Conservation (phyloP, 2,797 vertebrate genomes). For the Gouania willdenowi region DNA sequence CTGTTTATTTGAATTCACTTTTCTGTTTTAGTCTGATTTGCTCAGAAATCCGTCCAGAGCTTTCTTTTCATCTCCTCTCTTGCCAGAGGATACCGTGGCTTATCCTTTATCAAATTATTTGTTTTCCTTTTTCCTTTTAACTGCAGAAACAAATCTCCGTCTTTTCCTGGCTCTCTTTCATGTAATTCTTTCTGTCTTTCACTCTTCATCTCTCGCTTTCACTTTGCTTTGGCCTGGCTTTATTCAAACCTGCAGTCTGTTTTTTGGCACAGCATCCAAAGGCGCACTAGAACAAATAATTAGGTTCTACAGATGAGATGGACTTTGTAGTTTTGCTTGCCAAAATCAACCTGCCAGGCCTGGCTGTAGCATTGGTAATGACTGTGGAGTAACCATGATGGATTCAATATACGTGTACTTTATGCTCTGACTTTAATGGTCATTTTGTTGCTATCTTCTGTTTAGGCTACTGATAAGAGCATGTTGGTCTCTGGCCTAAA, state of each 20-base stretch:
- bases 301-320: conserved; percentile 79
- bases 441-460: conserved; percentile 36
- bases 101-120: conserved; percentile 79
- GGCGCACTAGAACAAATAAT: conserved; percentile 76
- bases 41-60: conserved; percentile 75
- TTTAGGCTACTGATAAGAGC: conserved; percentile 44
- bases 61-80: conserved; percentile 69
- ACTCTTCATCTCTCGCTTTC: conserved; percentile 46
- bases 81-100: conserved; percentile 70
- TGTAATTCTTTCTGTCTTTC: conserved; percentile 54
- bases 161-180: conserved; percentile 31
- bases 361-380: conserved; percentile 46
- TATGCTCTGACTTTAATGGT: conserved; percentile 13
- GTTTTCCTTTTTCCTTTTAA: conserved; percentile 73
- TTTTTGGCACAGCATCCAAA: conserved; percentile 73
- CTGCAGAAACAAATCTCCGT: conserved; percentile 59
- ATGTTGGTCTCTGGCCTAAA: conserved; percentile 22
- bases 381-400: conserved; percentile 40
- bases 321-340: conserved; percentile 66
- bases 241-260: conserved; percentile 71
- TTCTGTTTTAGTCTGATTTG: conserved; percentile 67
- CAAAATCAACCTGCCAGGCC: conserved; percentile 73
- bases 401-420: conserved; percentile 26
- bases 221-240: conserved; percentile 62
- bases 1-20: conserved; percentile 75